Percentiles rank a stretch among this genome's conserved stretches.
Evolutionary conservation across 2,888 invertebrate species (phyloP).

Genomic region (Conomelus anceps): DNA sequence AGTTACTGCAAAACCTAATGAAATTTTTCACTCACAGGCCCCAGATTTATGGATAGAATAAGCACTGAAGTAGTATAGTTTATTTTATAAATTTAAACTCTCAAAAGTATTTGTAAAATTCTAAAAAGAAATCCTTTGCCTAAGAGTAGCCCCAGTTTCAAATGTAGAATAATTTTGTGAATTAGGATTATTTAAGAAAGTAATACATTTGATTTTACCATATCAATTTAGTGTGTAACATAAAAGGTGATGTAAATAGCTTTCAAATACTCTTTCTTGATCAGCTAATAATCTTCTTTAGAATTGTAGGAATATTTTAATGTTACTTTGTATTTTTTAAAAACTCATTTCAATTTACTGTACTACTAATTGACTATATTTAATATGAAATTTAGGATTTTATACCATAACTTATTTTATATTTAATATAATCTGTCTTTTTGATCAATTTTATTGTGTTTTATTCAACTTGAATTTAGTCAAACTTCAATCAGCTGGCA

Average conservation of each 20-base stretch:
- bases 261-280: background rate
- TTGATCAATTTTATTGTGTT: background rate
- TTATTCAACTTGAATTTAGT: background rate
- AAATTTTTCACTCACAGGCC: too few species aligned
- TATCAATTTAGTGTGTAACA: background rate
- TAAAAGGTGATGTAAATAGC: background rate
- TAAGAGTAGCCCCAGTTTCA: background rate
- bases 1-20: too few species aligned
- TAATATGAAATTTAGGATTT: background rate
- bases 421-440: background rate
- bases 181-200: background rate
- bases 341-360: too few species aligned
- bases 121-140: background rate
- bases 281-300: background rate
- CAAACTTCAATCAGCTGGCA: too few species aligned
- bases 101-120: too few species aligned
- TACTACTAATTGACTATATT: background rate
- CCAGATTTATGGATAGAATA: too few species aligned
- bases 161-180: background rate
- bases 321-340: background rate
- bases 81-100: too few species aligned
- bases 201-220: background rate
- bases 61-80: too few species aligned
- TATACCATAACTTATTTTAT: background rate
- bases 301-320: too few species aligned